These are phyloP conservation scores for Oryctes rhinoceros DNA, from an alignment of 1,140 invertebrate genomes.

Conservation along the genomic window DNA sequence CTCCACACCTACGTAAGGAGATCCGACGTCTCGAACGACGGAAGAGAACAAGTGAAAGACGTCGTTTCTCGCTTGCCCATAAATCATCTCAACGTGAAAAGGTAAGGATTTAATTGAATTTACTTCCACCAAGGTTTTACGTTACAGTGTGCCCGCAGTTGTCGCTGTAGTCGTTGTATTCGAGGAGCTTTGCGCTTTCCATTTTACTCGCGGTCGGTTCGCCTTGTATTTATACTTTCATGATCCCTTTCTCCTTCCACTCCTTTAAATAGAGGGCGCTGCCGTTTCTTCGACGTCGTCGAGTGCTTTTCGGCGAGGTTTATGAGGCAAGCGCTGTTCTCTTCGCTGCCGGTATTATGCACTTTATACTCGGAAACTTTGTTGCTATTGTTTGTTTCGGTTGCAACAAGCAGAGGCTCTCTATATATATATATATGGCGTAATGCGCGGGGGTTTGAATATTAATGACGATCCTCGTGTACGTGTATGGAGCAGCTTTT, in stretches of 20 bases:
- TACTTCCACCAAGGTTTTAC: slow-evolving; percentile 1
- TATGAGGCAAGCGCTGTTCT: not conserved
- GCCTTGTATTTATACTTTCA: not conserved
- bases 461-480: not conserved
- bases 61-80: not conserved
- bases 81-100: slow-evolving; percentile 27
- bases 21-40: no score
- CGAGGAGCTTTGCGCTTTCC: not conserved
- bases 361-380: slow-evolving; percentile 10
- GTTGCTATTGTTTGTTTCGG: not conserved
- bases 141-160: not conserved
- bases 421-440: not conserved
- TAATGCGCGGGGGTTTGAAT: not conserved
- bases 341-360: not conserved
- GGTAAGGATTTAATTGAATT: slow-evolving; percentile 37
- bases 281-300: not conserved
- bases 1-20: no score
- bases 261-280: not conserved
- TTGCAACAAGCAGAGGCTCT: not conserved
- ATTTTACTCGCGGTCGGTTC: not conserved
- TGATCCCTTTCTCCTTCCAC: not conserved
- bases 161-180: not conserved
- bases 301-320: not conserved
- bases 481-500: not conserved
- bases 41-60: not conserved